Conservation (phyloP, 1,140 invertebrate species). For the Chironomus tepperi region DNA sequence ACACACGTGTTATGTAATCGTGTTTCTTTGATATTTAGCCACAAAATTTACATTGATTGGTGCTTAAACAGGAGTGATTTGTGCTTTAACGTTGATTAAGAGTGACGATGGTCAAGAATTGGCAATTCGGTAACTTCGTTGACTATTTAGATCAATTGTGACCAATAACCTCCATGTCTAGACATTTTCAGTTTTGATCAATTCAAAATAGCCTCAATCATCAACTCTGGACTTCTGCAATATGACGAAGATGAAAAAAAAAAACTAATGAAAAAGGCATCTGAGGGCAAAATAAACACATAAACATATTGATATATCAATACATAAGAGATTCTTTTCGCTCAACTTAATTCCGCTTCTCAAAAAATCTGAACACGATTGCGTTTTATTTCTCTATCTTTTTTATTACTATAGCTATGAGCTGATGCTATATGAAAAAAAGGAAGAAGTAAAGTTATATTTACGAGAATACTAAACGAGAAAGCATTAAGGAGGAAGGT, state of each 20-base stretch:
- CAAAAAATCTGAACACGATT: slow-evolving; percentile 18
- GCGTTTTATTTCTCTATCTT: background rate
- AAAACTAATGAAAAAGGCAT: too few relatives aligned
- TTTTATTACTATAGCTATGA: background rate
- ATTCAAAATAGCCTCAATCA: too few relatives aligned
- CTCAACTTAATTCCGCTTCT: background rate
- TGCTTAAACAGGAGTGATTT: too few relatives aligned
- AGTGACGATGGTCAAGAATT: too few relatives aligned
- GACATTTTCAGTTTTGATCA: too few relatives aligned
- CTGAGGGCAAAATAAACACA: background rate
- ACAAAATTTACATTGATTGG: too few relatives aligned
- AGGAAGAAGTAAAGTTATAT: slow-evolving; percentile 3
- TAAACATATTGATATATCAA: slow-evolving; percentile 9
- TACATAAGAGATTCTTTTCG: slow-evolving; percentile 1
- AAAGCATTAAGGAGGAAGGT: background rate
- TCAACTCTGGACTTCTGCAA: background rate
- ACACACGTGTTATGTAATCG: too few relatives aligned
- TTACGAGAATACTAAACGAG: background rate
- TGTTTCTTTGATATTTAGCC: too few relatives aligned
- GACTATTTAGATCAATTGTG: too few relatives aligned
- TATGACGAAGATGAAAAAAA: background rate
- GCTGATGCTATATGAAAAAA: background rate
- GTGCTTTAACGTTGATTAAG: too few relatives aligned
- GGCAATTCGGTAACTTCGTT: too few relatives aligned
- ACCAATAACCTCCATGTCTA: too few relatives aligned